phyloP scores from a whole-genome alignment of 2,113 vertebrate species.

The Scalopus aquaticus region DNA sequence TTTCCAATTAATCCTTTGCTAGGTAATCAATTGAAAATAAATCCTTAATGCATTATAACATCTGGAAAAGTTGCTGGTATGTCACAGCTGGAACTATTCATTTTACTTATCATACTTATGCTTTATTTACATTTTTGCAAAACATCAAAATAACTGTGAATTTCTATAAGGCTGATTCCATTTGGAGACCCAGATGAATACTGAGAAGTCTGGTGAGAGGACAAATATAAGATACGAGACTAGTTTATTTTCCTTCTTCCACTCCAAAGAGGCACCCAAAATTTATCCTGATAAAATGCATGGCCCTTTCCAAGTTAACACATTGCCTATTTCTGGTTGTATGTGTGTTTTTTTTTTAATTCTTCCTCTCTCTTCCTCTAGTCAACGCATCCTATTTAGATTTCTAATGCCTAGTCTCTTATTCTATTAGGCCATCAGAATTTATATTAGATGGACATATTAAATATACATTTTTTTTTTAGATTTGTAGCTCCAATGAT shows the following conservation, averaged over 20 bases:
- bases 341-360: not conserved
- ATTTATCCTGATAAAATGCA: conserved; percentile 7
- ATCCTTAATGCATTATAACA: conserved; percentile 41
- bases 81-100: conserved; percentile 54
- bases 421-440: not conserved
- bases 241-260: not conserved
- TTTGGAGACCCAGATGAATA: not conserved
- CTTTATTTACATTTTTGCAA: conserved; percentile 60
- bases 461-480: not conserved
- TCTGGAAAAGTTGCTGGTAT: not conserved
- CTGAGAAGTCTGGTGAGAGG: not conserved
- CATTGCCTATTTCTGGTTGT: not conserved
- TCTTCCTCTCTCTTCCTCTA: not conserved
- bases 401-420: not conserved
- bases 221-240: not conserved
- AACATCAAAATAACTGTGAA: conserved; percentile 42
- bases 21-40: conserved; percentile 52
- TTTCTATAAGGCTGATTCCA: not conserved
- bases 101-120: conserved; percentile 48
- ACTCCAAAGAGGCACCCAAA: not conserved
- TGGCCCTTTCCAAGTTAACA: not conserved
- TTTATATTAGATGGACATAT: not conserved
- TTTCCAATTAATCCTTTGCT: conserved; percentile 58
- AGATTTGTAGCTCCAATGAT: not conserved
- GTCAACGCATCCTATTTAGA: not conserved